phyloP scores from a whole-genome alignment of 2,113 vertebrate genomes.

The Syrrhaptes paradoxus region DNA sequence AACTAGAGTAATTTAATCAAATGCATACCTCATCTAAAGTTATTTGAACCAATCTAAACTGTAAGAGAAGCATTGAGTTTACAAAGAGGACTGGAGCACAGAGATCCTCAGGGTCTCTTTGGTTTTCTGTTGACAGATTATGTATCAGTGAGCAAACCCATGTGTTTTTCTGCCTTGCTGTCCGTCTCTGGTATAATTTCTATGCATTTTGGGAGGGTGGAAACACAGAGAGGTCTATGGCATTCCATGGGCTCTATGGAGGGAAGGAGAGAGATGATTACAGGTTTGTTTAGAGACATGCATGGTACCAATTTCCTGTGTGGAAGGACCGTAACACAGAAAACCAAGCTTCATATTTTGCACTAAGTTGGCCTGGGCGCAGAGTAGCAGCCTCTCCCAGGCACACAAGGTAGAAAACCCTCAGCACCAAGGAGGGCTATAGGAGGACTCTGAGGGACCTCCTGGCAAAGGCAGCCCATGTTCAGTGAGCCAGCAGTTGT shows the following conservation, averaged over 20 bases:
- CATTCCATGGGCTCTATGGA: not conserved
- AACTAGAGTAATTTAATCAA: not conserved
- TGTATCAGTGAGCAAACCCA: not conserved
- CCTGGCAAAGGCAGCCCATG: not conserved
- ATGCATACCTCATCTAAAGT: not conserved
- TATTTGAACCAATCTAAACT: not conserved
- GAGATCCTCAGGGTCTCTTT: not conserved
- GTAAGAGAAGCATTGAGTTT: not conserved
- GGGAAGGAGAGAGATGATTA: not conserved
- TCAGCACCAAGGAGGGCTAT: not conserved
- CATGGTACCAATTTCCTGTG: not conserved
- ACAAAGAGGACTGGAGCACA: not conserved
- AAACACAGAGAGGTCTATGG: not conserved
- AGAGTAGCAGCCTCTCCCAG: not conserved
- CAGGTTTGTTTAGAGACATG: not conserved
- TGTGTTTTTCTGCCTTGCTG: not conserved
- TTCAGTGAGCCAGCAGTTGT: not conserved
- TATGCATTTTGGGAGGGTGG: not conserved
- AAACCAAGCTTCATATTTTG: not conserved
- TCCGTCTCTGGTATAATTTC: not conserved
- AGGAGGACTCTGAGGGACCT: not conserved
- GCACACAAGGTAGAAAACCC: not conserved
- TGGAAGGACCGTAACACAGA: not conserved
- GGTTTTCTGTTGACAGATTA: not conserved
- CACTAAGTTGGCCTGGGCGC: not conserved